These are phyloP conservation scores for Apteryx mantelli DNA, from an alignment of 2,113 vertebrate species.

Conservation along the genomic window DNA sequence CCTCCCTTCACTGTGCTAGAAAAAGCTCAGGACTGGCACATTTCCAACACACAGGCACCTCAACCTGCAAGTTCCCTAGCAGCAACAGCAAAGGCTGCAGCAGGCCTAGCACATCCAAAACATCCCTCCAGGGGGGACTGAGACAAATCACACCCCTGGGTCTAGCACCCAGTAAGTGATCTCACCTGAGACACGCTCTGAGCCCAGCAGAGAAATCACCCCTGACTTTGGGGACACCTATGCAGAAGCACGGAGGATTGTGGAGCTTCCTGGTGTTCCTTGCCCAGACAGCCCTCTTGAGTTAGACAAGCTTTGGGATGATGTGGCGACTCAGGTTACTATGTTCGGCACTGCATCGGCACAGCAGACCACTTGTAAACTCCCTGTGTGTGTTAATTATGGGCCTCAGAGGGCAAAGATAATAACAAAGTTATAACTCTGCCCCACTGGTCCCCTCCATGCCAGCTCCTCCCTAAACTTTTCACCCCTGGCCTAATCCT, in stretches of 20 bases:
- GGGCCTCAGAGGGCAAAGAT: background rate
- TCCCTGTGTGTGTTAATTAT: background rate
- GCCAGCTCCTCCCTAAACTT: background rate
- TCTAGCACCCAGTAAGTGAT: background rate
- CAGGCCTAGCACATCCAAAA: background rate
- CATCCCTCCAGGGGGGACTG: accelerated
- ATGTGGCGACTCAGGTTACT: background rate
- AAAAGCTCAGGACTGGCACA: background rate
- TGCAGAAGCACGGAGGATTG: background rate
- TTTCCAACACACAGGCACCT: background rate
- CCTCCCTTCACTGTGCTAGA: accelerated
- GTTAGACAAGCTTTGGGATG: background rate
- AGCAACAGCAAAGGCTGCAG: background rate
- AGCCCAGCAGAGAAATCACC: background rate
- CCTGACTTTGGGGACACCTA: background rate
- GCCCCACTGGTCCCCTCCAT: background rate
- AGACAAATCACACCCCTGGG: background rate
- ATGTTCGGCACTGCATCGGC: accelerated
- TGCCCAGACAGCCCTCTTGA: background rate
- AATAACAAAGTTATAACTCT: background rate
- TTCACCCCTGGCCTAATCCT: background rate
- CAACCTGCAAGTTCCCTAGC: background rate
- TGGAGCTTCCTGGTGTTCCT: background rate
- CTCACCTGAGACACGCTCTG: background rate
- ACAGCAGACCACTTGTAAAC: background rate